Base-by-base conservation (phyloP, 2,888 invertebrate species). In the Drosophila kokeensis region DNA sequence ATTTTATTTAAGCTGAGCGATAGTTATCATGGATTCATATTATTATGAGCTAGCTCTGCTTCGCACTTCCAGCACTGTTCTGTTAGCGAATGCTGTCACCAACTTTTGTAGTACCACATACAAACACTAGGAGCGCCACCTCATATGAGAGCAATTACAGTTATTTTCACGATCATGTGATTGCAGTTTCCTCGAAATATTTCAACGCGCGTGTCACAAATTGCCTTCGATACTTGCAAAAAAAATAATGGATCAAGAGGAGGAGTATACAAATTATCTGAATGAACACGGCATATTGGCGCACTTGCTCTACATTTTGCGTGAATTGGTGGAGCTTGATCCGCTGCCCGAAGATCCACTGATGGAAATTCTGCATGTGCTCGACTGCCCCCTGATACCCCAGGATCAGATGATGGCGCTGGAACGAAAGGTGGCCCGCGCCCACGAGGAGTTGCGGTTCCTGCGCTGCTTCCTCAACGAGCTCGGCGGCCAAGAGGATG, bases 311-410 rank as follows among this genome's bases (percentile, higher is more conserved):
- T 73, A 81, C 7, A 76, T 81, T 30, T 3, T 88, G 0, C 63
- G 76, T 21, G 68, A 81, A 38, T 6, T 87, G n/a, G 32, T 74
- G 7, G 54, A 62, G 0, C 21, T 49, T 4, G 70, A 86, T 13
- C 73, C 87, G 0, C 49, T 69, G 45, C 82, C 87, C 2, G 18
- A 42, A 0, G 84, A 88, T 50, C 87, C 87, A 0, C 52, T 86
- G 0, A 77, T 78, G 71, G 61, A 75, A 29, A 60, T 87, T 32
- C n/a, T 87, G 2, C 63, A 78, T 21, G 73, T 55, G 1, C 48
- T 88, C 13, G 78, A 73, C 7, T 87, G 87, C 55, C 89, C 82
- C 1, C 62, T 88, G 1, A 87, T 88, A 34, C 82, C 89, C 0
- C 81, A 79, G 64, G 61, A 82, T 0, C 76, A 86, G 63, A 86